These are phyloP conservation scores for Planococcus citri DNA, from an alignment of 1,140 invertebrate genomes.

Conservation along the genomic window DNA sequence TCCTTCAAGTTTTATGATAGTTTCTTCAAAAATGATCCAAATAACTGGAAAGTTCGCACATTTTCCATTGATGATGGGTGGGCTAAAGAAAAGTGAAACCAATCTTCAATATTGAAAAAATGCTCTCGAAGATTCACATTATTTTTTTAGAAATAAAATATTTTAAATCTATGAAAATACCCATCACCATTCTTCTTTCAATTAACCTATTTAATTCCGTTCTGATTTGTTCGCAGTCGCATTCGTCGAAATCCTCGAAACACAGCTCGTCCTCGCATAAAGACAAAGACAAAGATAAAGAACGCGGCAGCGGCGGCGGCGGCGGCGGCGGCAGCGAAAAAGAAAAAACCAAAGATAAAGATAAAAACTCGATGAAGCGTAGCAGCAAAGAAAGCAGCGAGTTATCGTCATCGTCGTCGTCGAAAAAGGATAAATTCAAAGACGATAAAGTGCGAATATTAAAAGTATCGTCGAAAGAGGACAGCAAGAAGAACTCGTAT, in stretches of 20 bases:
- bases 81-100: no score
- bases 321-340: not conserved
- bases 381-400: not conserved
- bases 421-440: constrained; percentile 1
- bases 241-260: constrained; percentile 1
- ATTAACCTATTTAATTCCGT: no score
- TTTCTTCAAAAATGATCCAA: no score
- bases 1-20: no score
- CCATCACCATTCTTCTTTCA: not conserved
- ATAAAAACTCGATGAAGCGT: not conserved
- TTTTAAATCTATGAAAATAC: no score
- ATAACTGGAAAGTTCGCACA: no score
- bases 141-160: no score
- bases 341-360: constrained; percentile 11
- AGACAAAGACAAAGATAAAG: constrained; percentile 2
- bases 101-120: no score
- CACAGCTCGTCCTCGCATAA: constrained; percentile 9
- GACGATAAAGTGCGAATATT: constrained; percentile 2
- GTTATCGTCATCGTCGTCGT: no score
- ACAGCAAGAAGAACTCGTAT: constrained; percentile 10
- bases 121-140: no score
- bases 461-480: not conserved
- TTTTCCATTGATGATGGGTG: no score
- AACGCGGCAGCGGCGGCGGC: not conserved
- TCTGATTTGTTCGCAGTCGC: not conserved